Evolutionary conservation across 2,888 invertebrate genomes (phyloP), one percentile per base, ranked within the genome.

Genomic region (Cataglyphis rosenhaueri): DNA sequence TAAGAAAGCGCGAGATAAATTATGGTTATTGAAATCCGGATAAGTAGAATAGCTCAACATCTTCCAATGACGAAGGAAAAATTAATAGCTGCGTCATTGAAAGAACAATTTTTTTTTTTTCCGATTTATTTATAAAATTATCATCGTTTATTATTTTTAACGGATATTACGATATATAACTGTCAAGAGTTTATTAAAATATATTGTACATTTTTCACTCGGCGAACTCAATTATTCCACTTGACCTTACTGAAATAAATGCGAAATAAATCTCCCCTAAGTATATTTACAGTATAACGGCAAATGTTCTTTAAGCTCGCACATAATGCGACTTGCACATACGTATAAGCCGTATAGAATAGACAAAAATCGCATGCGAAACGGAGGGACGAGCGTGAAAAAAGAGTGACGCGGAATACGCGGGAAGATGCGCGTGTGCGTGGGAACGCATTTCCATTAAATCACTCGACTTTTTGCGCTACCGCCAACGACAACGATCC

Each of bases 391-490:
- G 35, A 29, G 44, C 25, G 78, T 44, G 65, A 78, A 85, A 85
- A 55, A 85, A 74, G 55, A 38, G 64, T 59, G 55, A 74, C n/a
- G 55, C 52, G 76, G 68, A 57, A 48, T 32, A 70, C 44, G 57
- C 57, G 78, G 44, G 55, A 57, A 62, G 65, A 65, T 29, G 57
- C 61, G 61, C 57, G 76, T 57, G 90, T 92, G 92, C 93, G 93
- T 93, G 93, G 93, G 93, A 93, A 93, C 91, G 92, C 88, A 90
- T 92, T 92, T 93, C 92, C 92, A 93, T 93, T 94, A 92, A 94
- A 92, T 92, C 93, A 92, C 89, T 89, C 87, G 89, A 90, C 89
- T 93, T 93, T 91, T 93, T 93, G 90, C 87, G 87, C 83, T 71
- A 83, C 84, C 88, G 86, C 81, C 81, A 52, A 74, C 65, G 71